phyloP scores from a whole-genome alignment of 2,888 invertebrate species.

The Xanthorhoe designata region DNA sequence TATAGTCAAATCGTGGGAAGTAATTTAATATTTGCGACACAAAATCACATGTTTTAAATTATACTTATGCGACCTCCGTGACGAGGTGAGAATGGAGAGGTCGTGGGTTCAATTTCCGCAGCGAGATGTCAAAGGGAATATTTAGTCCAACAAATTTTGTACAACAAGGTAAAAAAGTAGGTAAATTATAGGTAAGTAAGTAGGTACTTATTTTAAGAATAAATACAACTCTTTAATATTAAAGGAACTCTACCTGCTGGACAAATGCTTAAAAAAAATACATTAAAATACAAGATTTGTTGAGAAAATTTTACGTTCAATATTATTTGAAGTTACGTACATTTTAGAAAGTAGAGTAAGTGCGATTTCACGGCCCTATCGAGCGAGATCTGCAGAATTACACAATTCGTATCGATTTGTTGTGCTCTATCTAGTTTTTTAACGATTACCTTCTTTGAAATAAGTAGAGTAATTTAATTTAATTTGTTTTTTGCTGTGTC shows the following conservation, averaged over 20 bases:
- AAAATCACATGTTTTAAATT: slow-evolving; percentile 11
- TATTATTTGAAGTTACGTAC: slow-evolving; percentile 42
- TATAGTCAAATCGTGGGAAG: slow-evolving; percentile 25
- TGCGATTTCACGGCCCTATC: slow-evolving; percentile 55
- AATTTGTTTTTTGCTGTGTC: too few relatives aligned
- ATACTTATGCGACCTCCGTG: slow-evolving; percentile 1
- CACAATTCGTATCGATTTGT: slow-evolving; percentile 44
- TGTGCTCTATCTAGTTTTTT: slow-evolving; percentile 1
- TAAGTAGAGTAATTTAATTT: too few relatives aligned
- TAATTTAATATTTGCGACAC: slow-evolving; percentile 18
- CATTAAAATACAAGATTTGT: too few relatives aligned
- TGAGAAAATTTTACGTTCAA: background rate
- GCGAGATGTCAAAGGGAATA: background rate
- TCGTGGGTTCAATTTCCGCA: slow-evolving; percentile 7
- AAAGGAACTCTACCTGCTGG: background rate
- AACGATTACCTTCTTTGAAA: background rate
- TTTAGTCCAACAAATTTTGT: too few relatives aligned
- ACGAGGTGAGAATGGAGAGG: slow-evolving; percentile 4
- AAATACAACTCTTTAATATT: too few relatives aligned
- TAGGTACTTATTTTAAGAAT: too few relatives aligned
- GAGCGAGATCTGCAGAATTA: slow-evolving; percentile 49
- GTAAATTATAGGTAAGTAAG: too few relatives aligned
- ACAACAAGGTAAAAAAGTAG: too few relatives aligned
- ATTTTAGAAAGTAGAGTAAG: slow-evolving; percentile 68
- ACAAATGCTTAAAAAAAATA: too few relatives aligned